Percentiles rank a stretch among this genome's conserved stretches.
phyloP scores from a whole-genome alignment of 1,140 invertebrate genomes.

The Trinorchestia longiramus region DNA sequence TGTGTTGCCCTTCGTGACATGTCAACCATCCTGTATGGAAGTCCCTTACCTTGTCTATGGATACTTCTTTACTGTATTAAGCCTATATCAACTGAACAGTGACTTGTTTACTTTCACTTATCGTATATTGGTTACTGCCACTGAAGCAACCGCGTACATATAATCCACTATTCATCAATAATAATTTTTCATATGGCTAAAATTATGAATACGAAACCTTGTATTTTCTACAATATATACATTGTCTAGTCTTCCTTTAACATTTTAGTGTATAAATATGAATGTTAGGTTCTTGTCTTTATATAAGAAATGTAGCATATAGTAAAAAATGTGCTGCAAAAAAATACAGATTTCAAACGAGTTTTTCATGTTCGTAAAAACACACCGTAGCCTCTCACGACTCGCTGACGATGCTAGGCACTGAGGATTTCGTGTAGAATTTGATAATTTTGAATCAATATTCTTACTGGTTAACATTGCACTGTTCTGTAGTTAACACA shows the following conservation, averaged over 20 bases:
- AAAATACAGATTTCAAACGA: too few species aligned
- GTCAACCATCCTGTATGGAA: neutral
- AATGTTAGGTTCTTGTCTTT: neutral
- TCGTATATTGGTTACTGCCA: neutral
- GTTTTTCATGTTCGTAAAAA: too few species aligned
- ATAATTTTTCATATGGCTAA: neutral
- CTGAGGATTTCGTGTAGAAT: too few species aligned
- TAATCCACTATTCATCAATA: neutral
- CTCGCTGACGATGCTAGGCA: too few species aligned
- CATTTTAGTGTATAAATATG: neutral
- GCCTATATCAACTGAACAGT: neutral
- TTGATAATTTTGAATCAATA: too few species aligned
- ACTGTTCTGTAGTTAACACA: too few species aligned
- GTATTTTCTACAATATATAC: neutral
- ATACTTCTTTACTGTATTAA: neutral
- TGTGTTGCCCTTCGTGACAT: neutral
- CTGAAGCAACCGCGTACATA: neutral
- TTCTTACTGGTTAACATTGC: too few species aligned
- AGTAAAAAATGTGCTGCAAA: too few species aligned
- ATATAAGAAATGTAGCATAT: neutral
- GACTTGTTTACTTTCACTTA: neutral
- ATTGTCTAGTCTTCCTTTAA: neutral
- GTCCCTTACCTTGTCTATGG: neutral
- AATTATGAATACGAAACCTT: neutral
- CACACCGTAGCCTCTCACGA: too few species aligned